Conservation (phyloP, 1,140 invertebrate species). For the Ips typographus region DNA sequence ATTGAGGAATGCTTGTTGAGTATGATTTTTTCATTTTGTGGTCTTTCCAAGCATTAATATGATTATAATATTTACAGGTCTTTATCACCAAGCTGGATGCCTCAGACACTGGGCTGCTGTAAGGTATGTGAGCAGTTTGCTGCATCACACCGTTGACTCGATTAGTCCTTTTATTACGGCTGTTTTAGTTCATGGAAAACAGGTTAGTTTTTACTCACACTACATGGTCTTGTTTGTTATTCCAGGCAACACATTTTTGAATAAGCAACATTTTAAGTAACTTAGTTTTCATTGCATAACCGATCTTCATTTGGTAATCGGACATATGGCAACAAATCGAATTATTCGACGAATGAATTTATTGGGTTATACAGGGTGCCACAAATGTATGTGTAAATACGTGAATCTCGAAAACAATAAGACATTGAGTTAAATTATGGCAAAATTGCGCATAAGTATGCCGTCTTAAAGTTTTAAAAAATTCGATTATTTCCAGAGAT, state of each 20-base stretch:
- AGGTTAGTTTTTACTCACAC: conserved; percentile 60
- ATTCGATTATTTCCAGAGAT: too few relatives aligned
- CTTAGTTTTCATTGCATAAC: too few relatives aligned
- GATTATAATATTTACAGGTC: conserved; percentile 1
- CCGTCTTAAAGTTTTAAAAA: too few relatives aligned
- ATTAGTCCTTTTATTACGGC: conserved; percentile 98
- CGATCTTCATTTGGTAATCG: too few relatives aligned
- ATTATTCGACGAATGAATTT: too few relatives aligned
- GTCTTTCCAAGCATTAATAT: neutral
- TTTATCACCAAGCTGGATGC: conserved; percentile 83
- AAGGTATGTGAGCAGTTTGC: conserved; percentile 88
- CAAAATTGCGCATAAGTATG: too few relatives aligned
- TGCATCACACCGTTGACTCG: conserved; percentile 94
- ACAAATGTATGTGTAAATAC: too few relatives aligned
- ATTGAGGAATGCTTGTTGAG: conserved; percentile 74
- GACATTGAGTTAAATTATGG: too few relatives aligned
- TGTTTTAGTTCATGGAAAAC: conserved; percentile 95
- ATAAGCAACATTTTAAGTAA: neutral
- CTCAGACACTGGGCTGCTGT: conserved; percentile 92
- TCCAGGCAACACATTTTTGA: neutral
- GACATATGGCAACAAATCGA: too few relatives aligned
- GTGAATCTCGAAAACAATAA: too few relatives aligned
- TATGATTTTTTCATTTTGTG: conserved; percentile 51
- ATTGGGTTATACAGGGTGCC: too few relatives aligned
- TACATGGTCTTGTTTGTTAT: too few relatives aligned